Percentiles rank a stretch among this genome's conserved stretches.
Evolutionary conservation across 2,113 vertebrate genomes (phyloP).

Genomic region (Lethenteron reissneri): DNA sequence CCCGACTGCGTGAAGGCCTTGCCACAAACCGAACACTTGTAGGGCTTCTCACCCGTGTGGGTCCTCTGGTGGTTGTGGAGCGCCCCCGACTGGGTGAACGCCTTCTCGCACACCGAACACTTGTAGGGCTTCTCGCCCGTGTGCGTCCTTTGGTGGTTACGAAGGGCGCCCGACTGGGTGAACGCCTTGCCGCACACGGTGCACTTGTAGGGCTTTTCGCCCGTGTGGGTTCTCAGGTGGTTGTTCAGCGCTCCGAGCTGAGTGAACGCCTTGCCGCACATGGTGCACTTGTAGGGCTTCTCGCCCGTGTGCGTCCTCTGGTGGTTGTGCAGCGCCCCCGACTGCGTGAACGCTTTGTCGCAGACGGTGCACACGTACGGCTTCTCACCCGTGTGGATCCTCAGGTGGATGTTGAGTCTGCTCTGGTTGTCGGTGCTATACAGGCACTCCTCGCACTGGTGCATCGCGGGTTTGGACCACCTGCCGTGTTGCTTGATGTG

Average conservation of each 20-base stretch:
- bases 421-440: conserved; percentile 2
- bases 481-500: background rate
- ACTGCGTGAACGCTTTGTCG: background rate
- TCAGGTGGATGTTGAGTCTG: conserved; percentile 1
- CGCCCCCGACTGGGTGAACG: background rate
- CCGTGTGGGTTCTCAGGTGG: background rate
- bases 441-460: background rate
- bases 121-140: background rate
- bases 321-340: background rate
- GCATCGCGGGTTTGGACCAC: background rate
- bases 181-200: conserved; percentile 2
- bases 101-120: conserved; percentile 2
- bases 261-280: background rate
- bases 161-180: background rate
- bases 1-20: conserved; percentile 1
- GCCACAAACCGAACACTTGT: background rate
- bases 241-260: background rate
- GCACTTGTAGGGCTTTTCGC: conserved; percentile 1
- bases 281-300: conserved; percentile 2
- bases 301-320: conserved; percentile 4
- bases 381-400: conserved; percentile 5
- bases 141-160: background rate
- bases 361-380: background rate
- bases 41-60: conserved; percentile 4
- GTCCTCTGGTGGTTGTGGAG: conserved; percentile 3